Conservation (phyloP, 2,113 vertebrate genomes). For the zebrafish (Danio rerio) region GRCz12tu NC_133194.1:45451001-45451500, state of each 20-base stretch:
- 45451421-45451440: not conserved
- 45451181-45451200: not conserved
- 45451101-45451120: too few relatives aligned
- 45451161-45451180: not conserved
- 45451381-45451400: too few relatives aligned
- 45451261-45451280: not conserved
- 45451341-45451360: too few relatives aligned
- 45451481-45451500: not conserved
- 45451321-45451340: too few relatives aligned
- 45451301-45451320: too few relatives aligned
- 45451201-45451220: not conserved
- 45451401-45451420: too few relatives aligned
- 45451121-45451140: too few relatives aligned
- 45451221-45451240: not conserved
- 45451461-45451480: not conserved
- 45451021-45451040: not conserved
- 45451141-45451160: not conserved
- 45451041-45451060: constrained; percentile 7
- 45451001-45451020: too few relatives aligned
- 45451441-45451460: not conserved
- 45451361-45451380: too few relatives aligned
- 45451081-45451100: too few relatives aligned
- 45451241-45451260: not conserved
- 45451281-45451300: too few relatives aligned
- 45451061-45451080: constrained; percentile 5